Conservation (phyloP, 1,140 invertebrate species). For the Cotesia chilonis region DNA sequence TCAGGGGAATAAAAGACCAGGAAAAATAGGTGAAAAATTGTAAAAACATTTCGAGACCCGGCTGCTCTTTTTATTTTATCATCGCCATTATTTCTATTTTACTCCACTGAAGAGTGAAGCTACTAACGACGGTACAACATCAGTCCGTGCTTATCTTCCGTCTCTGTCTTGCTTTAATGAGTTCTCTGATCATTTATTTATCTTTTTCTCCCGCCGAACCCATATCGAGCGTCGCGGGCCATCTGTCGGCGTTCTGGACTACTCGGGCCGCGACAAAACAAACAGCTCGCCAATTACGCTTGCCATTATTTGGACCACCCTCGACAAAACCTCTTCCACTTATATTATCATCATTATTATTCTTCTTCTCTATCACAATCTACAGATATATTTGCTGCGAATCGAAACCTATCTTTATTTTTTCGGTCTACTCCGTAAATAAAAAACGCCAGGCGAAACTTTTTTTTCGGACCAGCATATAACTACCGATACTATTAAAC, state of each 20-base stretch:
- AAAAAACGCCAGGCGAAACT: not conserved
- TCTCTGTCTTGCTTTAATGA: conserved; percentile 13
- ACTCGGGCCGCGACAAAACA: conserved; percentile 55
- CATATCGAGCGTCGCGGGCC: conserved; percentile 30
- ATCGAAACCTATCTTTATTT: conserved; percentile 8
- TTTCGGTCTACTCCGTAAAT: not conserved
- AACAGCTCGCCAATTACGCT: conserved; percentile 60
- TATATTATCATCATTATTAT: conserved; percentile 28
- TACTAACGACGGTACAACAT: not conserved
- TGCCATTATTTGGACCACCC: conserved; percentile 55
- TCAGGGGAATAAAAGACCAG: conserved; percentile 10
- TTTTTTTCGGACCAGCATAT: not conserved
- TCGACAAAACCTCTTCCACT: conserved; percentile 50
- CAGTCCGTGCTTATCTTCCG: not conserved
- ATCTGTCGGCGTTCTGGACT: conserved; percentile 43
- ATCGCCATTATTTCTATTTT: conserved; percentile 13
- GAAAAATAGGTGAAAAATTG: conserved; percentile 21
- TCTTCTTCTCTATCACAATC: conserved; percentile 37
- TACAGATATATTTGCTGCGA: conserved; percentile 1
- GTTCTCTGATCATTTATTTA: conserved; percentile 2
- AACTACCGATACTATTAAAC: not conserved
- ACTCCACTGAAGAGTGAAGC: not conserved
- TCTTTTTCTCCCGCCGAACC: conserved; percentile 28
- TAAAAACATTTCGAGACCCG: not conserved
- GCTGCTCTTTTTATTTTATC: not conserved